phyloP scores from a whole-genome alignment of 2,113 vertebrate genomes.

The Serinus canaria region DNA sequence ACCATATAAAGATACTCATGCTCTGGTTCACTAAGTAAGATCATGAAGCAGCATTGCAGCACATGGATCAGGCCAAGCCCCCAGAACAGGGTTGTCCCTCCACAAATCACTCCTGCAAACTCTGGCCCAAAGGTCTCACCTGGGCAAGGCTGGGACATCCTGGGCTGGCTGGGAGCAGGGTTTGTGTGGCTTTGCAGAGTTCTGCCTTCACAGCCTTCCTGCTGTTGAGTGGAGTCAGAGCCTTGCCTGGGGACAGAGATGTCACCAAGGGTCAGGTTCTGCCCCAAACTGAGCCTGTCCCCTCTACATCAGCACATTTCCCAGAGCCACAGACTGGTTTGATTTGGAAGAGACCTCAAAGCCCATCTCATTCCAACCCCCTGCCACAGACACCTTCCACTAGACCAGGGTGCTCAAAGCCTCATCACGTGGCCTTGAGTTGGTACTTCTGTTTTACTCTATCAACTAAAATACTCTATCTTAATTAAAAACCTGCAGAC shows the following conservation, averaged over 20 bases:
- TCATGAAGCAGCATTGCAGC: not conserved
- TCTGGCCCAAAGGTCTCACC: not conserved
- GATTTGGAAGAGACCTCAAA: not conserved
- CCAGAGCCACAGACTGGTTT: not conserved
- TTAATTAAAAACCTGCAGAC: not conserved
- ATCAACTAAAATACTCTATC: not conserved
- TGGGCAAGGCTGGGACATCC: accelerated
- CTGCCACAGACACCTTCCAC: not conserved
- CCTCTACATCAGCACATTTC: not conserved
- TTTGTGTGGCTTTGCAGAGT: not conserved
- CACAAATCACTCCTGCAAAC: not conserved
- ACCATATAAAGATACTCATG: not conserved
- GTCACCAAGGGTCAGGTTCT: not conserved
- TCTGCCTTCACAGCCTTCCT: accelerated
- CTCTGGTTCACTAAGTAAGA: not conserved
- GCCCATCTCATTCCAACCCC: not conserved
- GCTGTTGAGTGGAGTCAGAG: not conserved
- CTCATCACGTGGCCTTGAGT: accelerated
- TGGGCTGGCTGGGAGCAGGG: not conserved
- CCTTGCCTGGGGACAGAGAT: not conserved
- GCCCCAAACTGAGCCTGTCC: not conserved
- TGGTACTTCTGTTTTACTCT: not conserved
- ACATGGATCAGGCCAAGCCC: not conserved
- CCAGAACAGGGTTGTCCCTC: not conserved
- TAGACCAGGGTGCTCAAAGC: not conserved